A percentile compares a stretch with the other conserved stretches of the same genome.
phyloP scores from a whole-genome alignment of 2,888 invertebrate genomes.

The Tolmerus cingulatus region DNA sequence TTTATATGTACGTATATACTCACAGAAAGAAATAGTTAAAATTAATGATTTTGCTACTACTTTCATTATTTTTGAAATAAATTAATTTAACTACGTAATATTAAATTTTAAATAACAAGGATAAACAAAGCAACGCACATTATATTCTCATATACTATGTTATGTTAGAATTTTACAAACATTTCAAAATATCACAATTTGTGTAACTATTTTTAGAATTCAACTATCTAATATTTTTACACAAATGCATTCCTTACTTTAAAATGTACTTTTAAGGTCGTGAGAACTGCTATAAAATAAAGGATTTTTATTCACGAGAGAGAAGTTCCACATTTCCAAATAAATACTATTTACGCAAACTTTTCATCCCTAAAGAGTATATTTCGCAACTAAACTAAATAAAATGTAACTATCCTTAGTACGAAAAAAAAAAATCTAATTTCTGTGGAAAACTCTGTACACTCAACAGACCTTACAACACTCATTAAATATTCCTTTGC shows the following conservation, averaged over 20 bases:
- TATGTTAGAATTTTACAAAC: no score
- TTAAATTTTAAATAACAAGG: no score
- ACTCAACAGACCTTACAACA: neutral
- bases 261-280: neutral
- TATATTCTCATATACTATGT: no score
- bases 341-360: neutral
- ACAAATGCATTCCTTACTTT: neutral
- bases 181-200: no score
- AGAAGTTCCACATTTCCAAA: neutral
- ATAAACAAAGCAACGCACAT: no score
- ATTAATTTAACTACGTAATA: neutral
- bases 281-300: neutral
- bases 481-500: neutral
- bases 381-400: neutral
- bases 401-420: neutral
- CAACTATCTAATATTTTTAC: no score
- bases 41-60: no score
- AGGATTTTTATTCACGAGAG: neutral
- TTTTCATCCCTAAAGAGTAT: neutral
- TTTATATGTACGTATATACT: no score
- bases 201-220: no score
- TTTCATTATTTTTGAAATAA: no score
- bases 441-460: neutral
- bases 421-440: neutral
- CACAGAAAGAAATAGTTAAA: neutral